phyloP scores from a whole-genome alignment of 2,888 invertebrate genomes.

The Heliothis peltigera region DNA sequence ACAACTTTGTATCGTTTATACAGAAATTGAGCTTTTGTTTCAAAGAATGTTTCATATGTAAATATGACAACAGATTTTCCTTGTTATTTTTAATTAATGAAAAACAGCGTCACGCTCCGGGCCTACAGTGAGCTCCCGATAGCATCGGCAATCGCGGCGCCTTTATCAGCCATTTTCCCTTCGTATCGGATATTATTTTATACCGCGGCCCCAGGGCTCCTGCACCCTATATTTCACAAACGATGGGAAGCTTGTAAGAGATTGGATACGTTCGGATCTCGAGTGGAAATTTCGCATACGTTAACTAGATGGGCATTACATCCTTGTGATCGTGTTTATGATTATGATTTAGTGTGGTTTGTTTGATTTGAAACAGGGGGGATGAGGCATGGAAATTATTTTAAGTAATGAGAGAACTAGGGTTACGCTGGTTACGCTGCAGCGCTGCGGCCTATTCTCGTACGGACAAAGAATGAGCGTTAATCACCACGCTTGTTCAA shows the following conservation, averaged over 20 bases:
- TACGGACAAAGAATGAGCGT: too few species aligned
- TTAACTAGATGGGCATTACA: constrained; percentile 63
- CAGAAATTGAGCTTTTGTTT: background rate
- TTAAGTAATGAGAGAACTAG: background rate
- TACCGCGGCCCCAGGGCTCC: constrained; percentile 64
- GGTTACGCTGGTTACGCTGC: too few species aligned
- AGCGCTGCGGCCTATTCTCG: too few species aligned
- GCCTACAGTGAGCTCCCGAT: constrained; percentile 53
- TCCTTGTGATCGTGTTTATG: constrained; percentile 52
- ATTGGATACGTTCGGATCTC: constrained; percentile 67
- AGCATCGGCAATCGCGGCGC: constrained; percentile 65
- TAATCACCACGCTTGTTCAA: too few species aligned
- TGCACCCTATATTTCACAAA: constrained; percentile 76
- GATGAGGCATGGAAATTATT: background rate
- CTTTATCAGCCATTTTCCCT: constrained; percentile 74
- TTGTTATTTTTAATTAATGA: constrained; percentile 5
- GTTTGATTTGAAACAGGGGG: background rate
- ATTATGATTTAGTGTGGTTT: constrained; percentile 35
- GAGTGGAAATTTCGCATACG: constrained; percentile 77
- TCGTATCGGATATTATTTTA: constrained; percentile 73
- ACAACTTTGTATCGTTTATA: background rate
- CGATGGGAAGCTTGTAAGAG: constrained; percentile 72
- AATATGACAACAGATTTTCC: too few species aligned
- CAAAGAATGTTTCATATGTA: background rate
- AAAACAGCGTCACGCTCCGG: constrained; percentile 29